A percentile compares a stretch with the other conserved stretches of the same genome.
These are phyloP conservation scores for Caenorhabditis sp. DNA, from an alignment of 2,888 invertebrate species.

Conservation along the genomic window DNA sequence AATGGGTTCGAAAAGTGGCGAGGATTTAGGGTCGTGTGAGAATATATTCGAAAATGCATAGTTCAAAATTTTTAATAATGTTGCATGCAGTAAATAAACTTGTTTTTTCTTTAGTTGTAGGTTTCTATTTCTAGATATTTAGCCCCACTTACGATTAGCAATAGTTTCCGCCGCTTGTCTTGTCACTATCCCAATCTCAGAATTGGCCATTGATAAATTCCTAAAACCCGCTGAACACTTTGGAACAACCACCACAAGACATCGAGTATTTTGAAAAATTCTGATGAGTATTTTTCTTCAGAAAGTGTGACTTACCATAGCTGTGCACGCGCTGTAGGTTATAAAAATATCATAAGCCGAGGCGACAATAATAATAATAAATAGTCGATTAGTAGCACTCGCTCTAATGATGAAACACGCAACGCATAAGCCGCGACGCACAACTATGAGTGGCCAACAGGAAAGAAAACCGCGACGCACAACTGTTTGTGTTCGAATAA, in stretches of 20 bases:
- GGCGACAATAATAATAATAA: slow-evolving; percentile 86
- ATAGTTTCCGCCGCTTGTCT: slow-evolving; percentile 22
- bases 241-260: slow-evolving; percentile 30
- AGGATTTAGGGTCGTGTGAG: neutral
- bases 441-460: too few relatives aligned
- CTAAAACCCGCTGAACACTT: slow-evolving; percentile 36
- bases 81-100: too few relatives aligned
- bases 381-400: too few relatives aligned
- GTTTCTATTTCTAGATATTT: slow-evolving; percentile 29
- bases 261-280: slow-evolving; percentile 15
- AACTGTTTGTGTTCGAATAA: too few relatives aligned
- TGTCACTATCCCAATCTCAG: slow-evolving; percentile 52
- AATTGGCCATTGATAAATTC: slow-evolving; percentile 50
- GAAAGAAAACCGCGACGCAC: too few relatives aligned
- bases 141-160: slow-evolving; percentile 23
- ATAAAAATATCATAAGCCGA: slow-evolving; percentile 93
- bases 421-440: too few relatives aligned
- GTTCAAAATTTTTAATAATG: too few relatives aligned
- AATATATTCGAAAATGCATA: neutral
- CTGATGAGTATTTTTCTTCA: too few relatives aligned
- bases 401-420: too few relatives aligned
- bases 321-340: slow-evolving; percentile 77
- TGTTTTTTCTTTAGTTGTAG: too few relatives aligned
- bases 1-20: slow-evolving; percentile 39
- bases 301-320: neutral